A percentile compares a stretch with the other conserved stretches of the same genome.
These are phyloP conservation scores for Plagodis dolabraria DNA, from an alignment of 2,888 invertebrate genomes.

Conservation along the genomic window DNA sequence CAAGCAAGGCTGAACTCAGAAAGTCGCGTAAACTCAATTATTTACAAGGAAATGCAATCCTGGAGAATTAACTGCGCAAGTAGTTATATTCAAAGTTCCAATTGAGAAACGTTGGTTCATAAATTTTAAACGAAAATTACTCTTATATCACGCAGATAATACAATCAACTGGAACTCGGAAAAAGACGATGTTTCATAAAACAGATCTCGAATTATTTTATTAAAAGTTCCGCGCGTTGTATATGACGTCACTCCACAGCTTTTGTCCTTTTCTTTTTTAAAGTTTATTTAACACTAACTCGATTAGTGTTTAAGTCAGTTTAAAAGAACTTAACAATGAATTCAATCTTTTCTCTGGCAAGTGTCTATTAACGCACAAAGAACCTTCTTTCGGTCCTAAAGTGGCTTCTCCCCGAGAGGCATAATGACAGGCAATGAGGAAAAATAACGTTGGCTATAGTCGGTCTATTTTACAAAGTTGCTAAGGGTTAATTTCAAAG, in stretches of 20 bases:
- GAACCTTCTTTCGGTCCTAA: slow-evolving; percentile 44
- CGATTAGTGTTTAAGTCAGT: slow-evolving; percentile 53
- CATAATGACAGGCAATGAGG: slow-evolving; percentile 42
- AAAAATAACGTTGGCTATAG: slow-evolving; percentile 40
- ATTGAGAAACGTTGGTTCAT: slow-evolving; percentile 24
- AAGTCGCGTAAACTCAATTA: slow-evolving; percentile 25
- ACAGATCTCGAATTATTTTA: slow-evolving; percentile 56
- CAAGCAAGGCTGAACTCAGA: slow-evolving; percentile 17
- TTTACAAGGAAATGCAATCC: slow-evolving; percentile 28
- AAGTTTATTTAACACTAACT: slow-evolving; percentile 57
- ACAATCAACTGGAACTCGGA: slow-evolving; percentile 26
- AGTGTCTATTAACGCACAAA: slow-evolving; percentile 53
- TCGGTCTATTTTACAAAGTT: slow-evolving; percentile 36
- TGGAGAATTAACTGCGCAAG: slow-evolving; percentile 13
- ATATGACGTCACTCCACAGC: slow-evolving; percentile 50
- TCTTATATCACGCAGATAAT: slow-evolving; percentile 32
- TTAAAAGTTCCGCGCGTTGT: slow-evolving; percentile 57
- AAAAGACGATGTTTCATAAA: slow-evolving; percentile 43
- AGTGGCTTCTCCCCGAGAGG: slow-evolving; percentile 43
- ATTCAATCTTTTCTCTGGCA: slow-evolving; percentile 54
- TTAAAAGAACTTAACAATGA: slow-evolving; percentile 54
- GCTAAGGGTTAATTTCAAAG: slow-evolving; percentile 35
- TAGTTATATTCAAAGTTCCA: slow-evolving; percentile 28
- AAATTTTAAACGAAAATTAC: slow-evolving; percentile 33
- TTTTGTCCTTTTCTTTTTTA: slow-evolving; percentile 47